Evolutionary conservation across 2,797 vertebrate genomes (phyloP).

Genomic region (Sciurus vulgaris): DNA sequence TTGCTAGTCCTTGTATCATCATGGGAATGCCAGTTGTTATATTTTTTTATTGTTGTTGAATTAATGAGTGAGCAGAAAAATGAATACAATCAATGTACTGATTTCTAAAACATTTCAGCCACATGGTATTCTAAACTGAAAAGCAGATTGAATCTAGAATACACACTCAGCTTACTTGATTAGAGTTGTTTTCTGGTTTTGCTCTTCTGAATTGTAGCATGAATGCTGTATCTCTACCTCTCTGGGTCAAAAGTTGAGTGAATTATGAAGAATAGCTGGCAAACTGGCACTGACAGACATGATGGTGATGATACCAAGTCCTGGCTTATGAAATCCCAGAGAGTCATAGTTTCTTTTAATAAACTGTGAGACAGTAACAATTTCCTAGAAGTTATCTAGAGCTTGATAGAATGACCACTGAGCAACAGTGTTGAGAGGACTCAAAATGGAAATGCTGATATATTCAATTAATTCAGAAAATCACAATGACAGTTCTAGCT

Average conservation of each 20-base stretch:
- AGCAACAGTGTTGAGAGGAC: constrained; percentile 22
- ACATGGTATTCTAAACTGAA: neutral
- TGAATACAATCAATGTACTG: neutral
- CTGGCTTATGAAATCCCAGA: neutral
- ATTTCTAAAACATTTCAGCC: constrained; percentile 24
- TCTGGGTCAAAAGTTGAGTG: neutral
- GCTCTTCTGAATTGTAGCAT: neutral
- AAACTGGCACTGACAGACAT: neutral
- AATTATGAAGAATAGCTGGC: constrained; percentile 34
- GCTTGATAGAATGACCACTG: constrained; percentile 46
- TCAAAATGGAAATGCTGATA: neutral
- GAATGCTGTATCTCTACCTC: neutral
- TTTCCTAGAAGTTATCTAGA: neutral
- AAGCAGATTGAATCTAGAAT: neutral
- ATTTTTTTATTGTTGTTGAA: constrained; percentile 50
- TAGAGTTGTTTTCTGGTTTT: neutral
- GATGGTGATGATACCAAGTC: neutral
- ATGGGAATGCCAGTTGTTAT: constrained; percentile 36
- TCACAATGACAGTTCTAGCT: neutral
- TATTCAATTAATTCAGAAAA: constrained; percentile 59
- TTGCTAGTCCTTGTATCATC: neutral
- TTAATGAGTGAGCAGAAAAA: constrained; percentile 38
- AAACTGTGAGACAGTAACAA: neutral
- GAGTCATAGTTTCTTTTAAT: constrained; percentile 5
- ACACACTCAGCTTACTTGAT: neutral